phyloP scores from a whole-genome alignment of 2,797 vertebrate genomes.

The Fistularia tabacaria region DNA sequence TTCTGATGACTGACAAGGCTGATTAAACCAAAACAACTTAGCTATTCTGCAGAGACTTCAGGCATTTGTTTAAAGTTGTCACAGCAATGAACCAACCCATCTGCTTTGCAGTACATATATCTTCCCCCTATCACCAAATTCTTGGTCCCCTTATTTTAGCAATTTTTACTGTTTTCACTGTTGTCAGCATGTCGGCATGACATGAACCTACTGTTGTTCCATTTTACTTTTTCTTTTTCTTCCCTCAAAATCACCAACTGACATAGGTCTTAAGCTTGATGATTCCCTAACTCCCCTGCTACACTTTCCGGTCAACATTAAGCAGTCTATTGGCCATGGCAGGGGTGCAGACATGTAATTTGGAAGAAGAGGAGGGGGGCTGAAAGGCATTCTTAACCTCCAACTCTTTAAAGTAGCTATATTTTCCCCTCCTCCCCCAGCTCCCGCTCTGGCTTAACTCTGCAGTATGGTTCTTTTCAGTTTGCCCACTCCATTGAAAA shows the following conservation, averaged over 20 bases:
- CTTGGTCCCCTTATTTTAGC: background rate
- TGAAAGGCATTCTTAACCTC: slow-evolving; percentile 74
- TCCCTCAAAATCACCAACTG: slow-evolving; percentile 20
- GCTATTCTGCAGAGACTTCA: background rate
- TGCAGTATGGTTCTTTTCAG: slow-evolving; percentile 78
- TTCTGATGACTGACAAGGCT: background rate
- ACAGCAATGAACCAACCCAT: background rate
- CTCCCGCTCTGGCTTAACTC: slow-evolving; percentile 67
- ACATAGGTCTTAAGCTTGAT: slow-evolving; percentile 48
- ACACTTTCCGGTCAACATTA: slow-evolving; percentile 65
- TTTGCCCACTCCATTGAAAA: slow-evolving; percentile 80
- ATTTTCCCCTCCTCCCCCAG: slow-evolving; percentile 70
- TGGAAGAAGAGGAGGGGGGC: slow-evolving; percentile 58
- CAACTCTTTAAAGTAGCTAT: slow-evolving; percentile 76
- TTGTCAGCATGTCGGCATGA: slow-evolving; percentile 22
- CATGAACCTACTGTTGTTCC: slow-evolving; percentile 17
- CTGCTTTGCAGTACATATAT: background rate
- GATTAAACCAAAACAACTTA: background rate
- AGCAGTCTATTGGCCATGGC: slow-evolving; percentile 65
- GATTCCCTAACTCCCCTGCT: slow-evolving; percentile 57
- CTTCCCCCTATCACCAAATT: too few species aligned
- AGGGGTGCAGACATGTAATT: slow-evolving; percentile 76
- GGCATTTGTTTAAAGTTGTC: slow-evolving; percentile 2
- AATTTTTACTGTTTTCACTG: background rate
- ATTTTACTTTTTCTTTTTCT: slow-evolving; percentile 29